phyloP scores from a whole-genome alignment of 2,888 invertebrate species.

The Parochlus steinenii region DNA sequence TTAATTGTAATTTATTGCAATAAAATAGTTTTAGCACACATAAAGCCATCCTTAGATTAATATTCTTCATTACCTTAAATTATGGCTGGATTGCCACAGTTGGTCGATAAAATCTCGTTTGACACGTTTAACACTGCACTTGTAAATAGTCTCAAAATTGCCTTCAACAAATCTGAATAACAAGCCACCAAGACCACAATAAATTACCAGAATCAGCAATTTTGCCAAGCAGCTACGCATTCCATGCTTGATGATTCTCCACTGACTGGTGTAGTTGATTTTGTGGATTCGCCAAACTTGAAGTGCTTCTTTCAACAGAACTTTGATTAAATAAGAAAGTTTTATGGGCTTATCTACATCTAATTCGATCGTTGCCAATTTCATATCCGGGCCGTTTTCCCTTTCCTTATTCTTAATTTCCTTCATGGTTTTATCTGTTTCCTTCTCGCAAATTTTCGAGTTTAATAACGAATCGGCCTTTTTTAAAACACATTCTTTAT shows the following conservation, averaged over 20 bases:
- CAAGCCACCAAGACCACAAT: constrained; percentile 64
- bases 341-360: constrained; percentile 7
- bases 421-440: constrained; percentile 24
- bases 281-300: constrained; percentile 42
- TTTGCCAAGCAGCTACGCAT: constrained; percentile 52
- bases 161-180: constrained; percentile 72
- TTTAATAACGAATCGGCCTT: neutral
- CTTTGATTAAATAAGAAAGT: constrained; percentile 25
- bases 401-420: constrained; percentile 20
- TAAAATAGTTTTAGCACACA: no score
- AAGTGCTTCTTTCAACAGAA: constrained; percentile 30
- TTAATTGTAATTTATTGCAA: no score
- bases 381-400: constrained; percentile 16
- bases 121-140: constrained; percentile 73
- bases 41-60: no score
- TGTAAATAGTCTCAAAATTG: constrained; percentile 68
- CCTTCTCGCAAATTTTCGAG: no score
- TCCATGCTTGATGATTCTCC: constrained; percentile 34
- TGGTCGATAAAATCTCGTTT: constrained; percentile 73
- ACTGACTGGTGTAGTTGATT: constrained; percentile 38
- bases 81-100: constrained; percentile 67
- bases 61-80: constrained; percentile 37
- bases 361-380: constrained; percentile 9
- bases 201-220: constrained; percentile 47
- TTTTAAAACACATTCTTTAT: neutral